phyloP scores from a whole-genome alignment of 2,797 vertebrate species.

The Bradypodion pumilum region DNA sequence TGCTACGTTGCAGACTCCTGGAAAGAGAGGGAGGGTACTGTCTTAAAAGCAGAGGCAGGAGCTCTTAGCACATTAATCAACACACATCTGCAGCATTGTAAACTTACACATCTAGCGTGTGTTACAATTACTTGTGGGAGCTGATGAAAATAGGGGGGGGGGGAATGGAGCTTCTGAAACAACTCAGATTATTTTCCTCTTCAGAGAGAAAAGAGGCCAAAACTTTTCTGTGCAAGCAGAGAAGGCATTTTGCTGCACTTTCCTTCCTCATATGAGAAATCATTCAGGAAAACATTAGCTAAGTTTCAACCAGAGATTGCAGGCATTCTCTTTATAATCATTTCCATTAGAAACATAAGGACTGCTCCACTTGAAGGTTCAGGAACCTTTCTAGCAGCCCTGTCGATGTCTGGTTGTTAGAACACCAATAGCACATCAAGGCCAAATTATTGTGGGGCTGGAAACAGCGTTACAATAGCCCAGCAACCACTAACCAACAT shows the following conservation, averaged over 20 bases:
- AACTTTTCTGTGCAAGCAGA: not conserved
- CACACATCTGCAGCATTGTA: not conserved
- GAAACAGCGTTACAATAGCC: not conserved
- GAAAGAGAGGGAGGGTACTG: not conserved
- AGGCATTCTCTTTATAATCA: not conserved
- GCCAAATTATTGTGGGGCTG: too few relatives aligned
- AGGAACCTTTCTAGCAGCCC: too few relatives aligned
- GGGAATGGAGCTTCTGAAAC: not conserved
- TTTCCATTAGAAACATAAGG: not conserved
- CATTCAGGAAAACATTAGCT: not conserved
- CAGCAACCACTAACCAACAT: too few relatives aligned
- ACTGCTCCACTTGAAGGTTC: not conserved
- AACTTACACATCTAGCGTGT: not conserved
- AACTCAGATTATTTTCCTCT: not conserved
- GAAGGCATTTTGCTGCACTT: not conserved
- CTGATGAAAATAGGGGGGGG: not conserved
- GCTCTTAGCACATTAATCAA: slow-evolving; percentile 5
- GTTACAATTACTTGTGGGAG: not conserved
- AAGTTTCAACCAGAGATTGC: not conserved
- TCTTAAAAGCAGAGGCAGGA: not conserved
- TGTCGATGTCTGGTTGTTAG: not conserved
- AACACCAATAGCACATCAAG: too few relatives aligned
- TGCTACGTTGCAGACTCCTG: not conserved
- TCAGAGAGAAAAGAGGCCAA: not conserved
- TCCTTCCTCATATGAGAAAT: not conserved